These are phyloP conservation scores for Asarcornis scutulata DNA, from an alignment of 2,113 vertebrate genomes.

Conservation along the genomic window DNA sequence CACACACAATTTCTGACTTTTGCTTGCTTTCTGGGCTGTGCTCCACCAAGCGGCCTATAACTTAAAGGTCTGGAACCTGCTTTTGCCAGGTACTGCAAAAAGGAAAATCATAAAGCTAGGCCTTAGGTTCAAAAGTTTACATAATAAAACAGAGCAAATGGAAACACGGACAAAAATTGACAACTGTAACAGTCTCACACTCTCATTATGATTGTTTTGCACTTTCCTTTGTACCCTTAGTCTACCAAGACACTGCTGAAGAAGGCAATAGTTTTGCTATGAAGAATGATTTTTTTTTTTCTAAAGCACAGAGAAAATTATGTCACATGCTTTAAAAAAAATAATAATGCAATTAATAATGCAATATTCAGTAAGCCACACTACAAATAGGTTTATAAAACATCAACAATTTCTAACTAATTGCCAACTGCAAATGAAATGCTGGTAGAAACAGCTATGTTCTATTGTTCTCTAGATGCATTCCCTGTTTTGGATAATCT, in stretches of 20 bases:
- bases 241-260: background rate
- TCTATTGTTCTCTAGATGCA: constrained; percentile 63
- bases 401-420: constrained; percentile 47
- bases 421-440: constrained; percentile 61
- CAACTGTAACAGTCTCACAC: background rate
- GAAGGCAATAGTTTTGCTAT: background rate
- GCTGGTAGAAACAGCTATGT: constrained; percentile 38
- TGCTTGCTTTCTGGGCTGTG: background rate
- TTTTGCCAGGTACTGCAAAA: background rate
- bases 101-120: background rate
- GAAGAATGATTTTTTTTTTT: background rate
- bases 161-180: rapidly evolving
- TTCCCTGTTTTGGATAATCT: constrained; percentile 46
- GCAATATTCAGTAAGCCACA: background rate
- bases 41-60: background rate
- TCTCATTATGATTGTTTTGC: background rate
- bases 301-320: background rate
- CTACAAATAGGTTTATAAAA: constrained; percentile 59
- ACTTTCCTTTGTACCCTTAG: background rate
- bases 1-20: background rate
- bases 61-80: background rate
- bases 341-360: background rate
- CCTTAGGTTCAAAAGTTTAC: background rate
- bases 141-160: background rate
- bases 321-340: background rate